phyloP scores from a whole-genome alignment of 2,113 vertebrate genomes.

The Solea senegalensis region DNA sequence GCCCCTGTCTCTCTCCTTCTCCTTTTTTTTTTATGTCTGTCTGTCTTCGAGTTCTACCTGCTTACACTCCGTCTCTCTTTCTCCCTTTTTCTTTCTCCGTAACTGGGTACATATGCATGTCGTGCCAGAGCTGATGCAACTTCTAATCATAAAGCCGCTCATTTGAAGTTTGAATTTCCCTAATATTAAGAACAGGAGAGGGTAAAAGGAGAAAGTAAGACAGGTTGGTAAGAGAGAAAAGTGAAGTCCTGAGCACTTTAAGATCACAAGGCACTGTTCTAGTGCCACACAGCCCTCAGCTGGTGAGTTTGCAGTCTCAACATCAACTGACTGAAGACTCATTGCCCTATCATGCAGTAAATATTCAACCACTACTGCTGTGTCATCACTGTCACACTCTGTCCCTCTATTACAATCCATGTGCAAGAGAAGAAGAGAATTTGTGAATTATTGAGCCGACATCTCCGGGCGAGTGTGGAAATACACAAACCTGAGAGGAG shows the following conservation, averaged over 20 bases:
- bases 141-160: slow-evolving; percentile 60
- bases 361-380: slow-evolving; percentile 12
- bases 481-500: slow-evolving; percentile 32
- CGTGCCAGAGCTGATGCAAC: slow-evolving; percentile 57
- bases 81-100: slow-evolving; percentile 19
- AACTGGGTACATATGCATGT: slow-evolving; percentile 50
- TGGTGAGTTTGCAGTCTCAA: background rate
- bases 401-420: slow-evolving; percentile 34
- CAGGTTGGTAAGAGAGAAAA: slow-evolving; percentile 48
- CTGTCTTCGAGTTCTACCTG: slow-evolving; percentile 50
- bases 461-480: slow-evolving; percentile 62
- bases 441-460: slow-evolving; percentile 74
- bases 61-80: slow-evolving; percentile 27
- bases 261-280: slow-evolving; percentile 29
- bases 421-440: slow-evolving; percentile 34
- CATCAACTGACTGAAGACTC: slow-evolving; percentile 12
- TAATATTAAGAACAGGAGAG: slow-evolving; percentile 54
- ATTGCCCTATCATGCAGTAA: background rate
- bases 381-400: slow-evolving; percentile 33
- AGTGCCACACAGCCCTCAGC: background rate
- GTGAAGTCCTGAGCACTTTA: slow-evolving; percentile 25
- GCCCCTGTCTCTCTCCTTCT: slow-evolving; percentile 23
- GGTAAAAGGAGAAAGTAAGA: slow-evolving; percentile 9
- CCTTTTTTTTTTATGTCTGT: slow-evolving; percentile 12
- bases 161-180: slow-evolving; percentile 60